phyloP scores from a whole-genome alignment of 2,888 invertebrate species.

The Troilus luridus region DNA sequence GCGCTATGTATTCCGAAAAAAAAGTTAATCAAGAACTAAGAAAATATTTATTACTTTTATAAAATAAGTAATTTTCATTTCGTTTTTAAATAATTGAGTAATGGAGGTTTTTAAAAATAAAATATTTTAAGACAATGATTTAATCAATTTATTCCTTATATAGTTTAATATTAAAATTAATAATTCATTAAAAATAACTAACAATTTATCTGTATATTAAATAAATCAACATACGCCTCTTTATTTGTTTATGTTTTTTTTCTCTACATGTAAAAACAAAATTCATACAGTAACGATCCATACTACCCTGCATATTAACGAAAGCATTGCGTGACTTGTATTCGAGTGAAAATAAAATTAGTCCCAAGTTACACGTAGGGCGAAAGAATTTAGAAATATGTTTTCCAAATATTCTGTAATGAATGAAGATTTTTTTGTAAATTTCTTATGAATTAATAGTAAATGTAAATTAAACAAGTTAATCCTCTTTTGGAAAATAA shows the following conservation, averaged over 20 bases:
- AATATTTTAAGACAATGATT: no score
- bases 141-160: not conserved
- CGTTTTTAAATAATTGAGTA: no score
- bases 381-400: not conserved
- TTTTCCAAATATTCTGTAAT: not conserved
- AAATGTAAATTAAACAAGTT: no score
- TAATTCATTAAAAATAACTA: not conserved
- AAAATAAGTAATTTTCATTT: no score
- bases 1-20: not conserved
- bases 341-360: not conserved
- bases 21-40: not conserved
- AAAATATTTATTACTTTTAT: not conserved
- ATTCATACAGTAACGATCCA: not conserved
- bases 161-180: not conserved
- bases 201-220: not conserved
- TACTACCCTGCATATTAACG: not conserved
- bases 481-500: no score
- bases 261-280: not conserved
- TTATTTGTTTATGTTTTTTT: not conserved
- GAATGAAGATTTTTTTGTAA: not conserved
- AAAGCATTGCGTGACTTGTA: conserved; percentile 5
- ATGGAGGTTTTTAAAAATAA: no score
- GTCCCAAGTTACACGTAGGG: not conserved
- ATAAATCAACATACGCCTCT: not conserved
- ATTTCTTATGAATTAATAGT: no score